Conservation (phyloP, 1,140 invertebrate species). For the Dreissena polymorpha region DNA sequence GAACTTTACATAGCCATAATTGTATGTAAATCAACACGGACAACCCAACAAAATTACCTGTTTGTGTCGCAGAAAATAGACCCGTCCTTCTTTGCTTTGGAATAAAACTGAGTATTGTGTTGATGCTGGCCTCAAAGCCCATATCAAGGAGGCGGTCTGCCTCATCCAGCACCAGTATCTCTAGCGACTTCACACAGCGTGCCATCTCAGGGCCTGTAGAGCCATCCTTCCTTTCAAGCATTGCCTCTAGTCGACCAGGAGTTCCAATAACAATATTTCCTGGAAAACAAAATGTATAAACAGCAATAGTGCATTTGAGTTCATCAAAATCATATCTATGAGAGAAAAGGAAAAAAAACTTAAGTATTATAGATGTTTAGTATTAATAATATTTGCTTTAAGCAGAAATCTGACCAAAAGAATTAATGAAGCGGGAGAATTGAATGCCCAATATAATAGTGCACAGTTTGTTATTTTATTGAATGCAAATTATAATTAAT, state of each 20-base stretch:
- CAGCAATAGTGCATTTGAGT: background rate
- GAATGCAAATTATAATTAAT: no score
- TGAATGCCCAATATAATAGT: no score
- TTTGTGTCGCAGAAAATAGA: conserved; percentile 99
- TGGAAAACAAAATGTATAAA: conserved; percentile 60
- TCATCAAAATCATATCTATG: no score
- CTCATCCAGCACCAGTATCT: conserved; percentile 97
- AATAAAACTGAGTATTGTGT: conserved; percentile 93
- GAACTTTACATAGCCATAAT: no score
- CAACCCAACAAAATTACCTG: conserved; percentile 73
- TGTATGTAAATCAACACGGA: no score
- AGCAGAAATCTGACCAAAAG: no score
- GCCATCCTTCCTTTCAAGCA: conserved; percentile 84
- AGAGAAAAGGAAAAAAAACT: no score
- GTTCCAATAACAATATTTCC: conserved; percentile 94
- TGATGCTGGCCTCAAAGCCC: conserved; percentile 92
- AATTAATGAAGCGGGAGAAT: no score
- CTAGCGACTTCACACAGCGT: conserved; percentile 87
- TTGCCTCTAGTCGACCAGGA: conserved; percentile 94
- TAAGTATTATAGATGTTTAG: no score
- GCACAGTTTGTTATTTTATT: no score
- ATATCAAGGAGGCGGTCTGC: conserved; percentile 96
- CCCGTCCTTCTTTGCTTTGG: conserved; percentile 97
- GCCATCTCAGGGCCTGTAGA: conserved; percentile 83
- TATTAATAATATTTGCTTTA: no score